Conservation (phyloP, 2,888 invertebrate species). For the Corbicula japonica region DNA sequence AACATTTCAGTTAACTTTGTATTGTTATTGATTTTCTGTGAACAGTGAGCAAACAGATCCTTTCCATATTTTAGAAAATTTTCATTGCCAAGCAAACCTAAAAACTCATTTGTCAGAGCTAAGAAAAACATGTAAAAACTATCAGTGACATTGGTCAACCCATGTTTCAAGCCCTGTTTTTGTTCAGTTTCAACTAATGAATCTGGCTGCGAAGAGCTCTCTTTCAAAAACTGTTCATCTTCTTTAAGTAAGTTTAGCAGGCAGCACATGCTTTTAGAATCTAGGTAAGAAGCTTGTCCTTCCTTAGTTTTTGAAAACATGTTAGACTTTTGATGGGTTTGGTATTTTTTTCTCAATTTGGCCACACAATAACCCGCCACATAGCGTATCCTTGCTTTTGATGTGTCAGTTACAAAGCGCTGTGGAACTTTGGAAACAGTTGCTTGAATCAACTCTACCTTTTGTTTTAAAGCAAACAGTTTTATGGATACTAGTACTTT, state of each 20-base stretch:
- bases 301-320: slow-evolving; percentile 32
- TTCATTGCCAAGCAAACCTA: slow-evolving; percentile 28
- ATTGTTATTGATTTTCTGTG: slow-evolving; percentile 10
- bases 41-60: slow-evolving; percentile 21
- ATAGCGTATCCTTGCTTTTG: slow-evolving; percentile 49
- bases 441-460: no score
- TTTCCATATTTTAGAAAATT: slow-evolving; percentile 46
- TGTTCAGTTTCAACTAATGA: slow-evolving; percentile 42
- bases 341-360: slow-evolving; percentile 32
- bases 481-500: no score
- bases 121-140: slow-evolving; percentile 25
- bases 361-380: slow-evolving; percentile 47
- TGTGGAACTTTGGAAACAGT: no score
- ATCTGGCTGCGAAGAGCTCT: slow-evolving; percentile 26
- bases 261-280: slow-evolving; percentile 1
- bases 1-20: slow-evolving; percentile 17
- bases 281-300: slow-evolving; percentile 13
- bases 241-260: slow-evolving; percentile 38
- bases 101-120: slow-evolving; percentile 7
- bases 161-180: not conserved
- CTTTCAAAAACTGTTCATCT: slow-evolving; percentile 43
- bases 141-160: slow-evolving; percentile 49
- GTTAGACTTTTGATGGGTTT: not conserved
- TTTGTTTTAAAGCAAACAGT: no score
- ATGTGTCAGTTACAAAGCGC: no score